Conservation (phyloP, 2,113 vertebrate genomes). For the Pelusios castaneus region DNA sequence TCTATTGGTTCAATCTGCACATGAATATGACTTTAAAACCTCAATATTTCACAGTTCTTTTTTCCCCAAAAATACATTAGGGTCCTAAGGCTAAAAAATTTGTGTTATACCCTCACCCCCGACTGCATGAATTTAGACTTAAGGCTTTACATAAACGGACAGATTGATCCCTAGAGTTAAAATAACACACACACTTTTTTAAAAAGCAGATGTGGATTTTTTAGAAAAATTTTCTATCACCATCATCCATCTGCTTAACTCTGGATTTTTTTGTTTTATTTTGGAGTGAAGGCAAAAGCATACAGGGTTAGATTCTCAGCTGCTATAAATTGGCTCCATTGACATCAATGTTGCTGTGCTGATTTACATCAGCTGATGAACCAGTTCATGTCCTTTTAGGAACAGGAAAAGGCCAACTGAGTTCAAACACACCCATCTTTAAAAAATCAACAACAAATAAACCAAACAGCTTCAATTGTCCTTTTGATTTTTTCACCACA, state of each 20-base stretch:
- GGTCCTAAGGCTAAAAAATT: too few species aligned
- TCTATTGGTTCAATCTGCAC: neutral
- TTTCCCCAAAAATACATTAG: neutral
- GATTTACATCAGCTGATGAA: neutral
- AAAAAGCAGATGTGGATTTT: slow-evolving; percentile 11
- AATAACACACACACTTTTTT: neutral
- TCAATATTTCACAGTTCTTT: neutral
- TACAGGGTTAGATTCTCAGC: neutral
- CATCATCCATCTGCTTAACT: slow-evolving; percentile 33
- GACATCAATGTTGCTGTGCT: neutral
- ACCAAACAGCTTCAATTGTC: neutral
- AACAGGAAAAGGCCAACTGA: slow-evolving; percentile 33
- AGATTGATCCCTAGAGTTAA: neutral
- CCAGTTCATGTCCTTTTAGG: slow-evolving; percentile 15
- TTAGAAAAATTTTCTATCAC: slow-evolving; percentile 27
- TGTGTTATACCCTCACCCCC: too few species aligned
- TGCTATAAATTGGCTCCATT: neutral
- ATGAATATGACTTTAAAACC: neutral
- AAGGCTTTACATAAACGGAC: neutral
- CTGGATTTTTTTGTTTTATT: neutral
- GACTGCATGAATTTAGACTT: neutral
- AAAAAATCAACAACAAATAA: neutral
- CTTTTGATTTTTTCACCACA: slow-evolving; percentile 10
- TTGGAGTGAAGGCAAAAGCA: slow-evolving; percentile 44
- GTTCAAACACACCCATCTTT: neutral